Percentiles rank a stretch among this genome's conserved stretches.
Evolutionary conservation across 2,797 vertebrate species (phyloP).

Genomic region (Ficedula albicollis): DNA sequence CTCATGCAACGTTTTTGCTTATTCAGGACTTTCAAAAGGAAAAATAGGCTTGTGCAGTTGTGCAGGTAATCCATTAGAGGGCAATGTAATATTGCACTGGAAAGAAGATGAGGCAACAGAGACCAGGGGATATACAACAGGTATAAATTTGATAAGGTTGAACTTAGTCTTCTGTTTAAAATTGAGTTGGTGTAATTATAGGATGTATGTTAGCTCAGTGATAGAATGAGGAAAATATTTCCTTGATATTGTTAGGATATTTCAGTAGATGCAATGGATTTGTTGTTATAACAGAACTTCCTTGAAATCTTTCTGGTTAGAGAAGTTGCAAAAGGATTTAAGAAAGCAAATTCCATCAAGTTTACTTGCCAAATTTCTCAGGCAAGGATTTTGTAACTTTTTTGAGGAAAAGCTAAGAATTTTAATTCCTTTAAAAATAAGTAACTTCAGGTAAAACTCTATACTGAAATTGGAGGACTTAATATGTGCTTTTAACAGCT

Average conservation of each 20-base stretch:
- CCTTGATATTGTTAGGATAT: not conserved
- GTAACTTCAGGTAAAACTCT: not conserved
- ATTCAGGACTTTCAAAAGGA: not conserved
- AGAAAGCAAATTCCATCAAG: not conserved
- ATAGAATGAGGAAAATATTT: not conserved
- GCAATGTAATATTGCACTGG: slow-evolving; percentile 66
- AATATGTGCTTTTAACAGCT: not conserved
- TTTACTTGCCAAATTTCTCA: not conserved
- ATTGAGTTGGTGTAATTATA: not conserved
- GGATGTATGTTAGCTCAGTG: not conserved
- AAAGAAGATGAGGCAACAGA: not conserved
- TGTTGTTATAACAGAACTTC: not conserved
- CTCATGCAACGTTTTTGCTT: not conserved
- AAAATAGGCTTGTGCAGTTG: slow-evolving; percentile 42
- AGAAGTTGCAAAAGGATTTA: not conserved
- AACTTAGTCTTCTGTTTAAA: not conserved
- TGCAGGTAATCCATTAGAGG: slow-evolving; percentile 71
- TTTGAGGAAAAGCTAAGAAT: not conserved
- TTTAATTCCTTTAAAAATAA: not conserved
- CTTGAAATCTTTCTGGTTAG: not conserved
- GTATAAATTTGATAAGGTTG: not conserved
- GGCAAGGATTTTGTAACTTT: not conserved
- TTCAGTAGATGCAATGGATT: not conserved
- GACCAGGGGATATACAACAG: too few relatives aligned
- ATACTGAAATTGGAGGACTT: not conserved